Conservation (phyloP, 1,140 invertebrate species). For the Anastrepha obliqua region DNA sequence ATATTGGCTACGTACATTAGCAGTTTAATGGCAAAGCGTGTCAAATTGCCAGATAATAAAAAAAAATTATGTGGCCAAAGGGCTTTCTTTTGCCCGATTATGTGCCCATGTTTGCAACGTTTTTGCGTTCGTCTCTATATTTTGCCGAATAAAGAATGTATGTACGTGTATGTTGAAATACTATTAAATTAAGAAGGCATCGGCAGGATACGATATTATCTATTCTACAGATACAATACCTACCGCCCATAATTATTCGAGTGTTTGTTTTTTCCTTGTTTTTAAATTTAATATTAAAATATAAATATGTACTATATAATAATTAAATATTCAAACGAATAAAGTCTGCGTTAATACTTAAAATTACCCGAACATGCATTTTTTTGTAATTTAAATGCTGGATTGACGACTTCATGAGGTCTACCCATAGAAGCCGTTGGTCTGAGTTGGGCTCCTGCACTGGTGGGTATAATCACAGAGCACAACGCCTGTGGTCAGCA, state of each 20-base stretch:
- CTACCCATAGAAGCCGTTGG: no score
- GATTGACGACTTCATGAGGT: no score
- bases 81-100: no score
- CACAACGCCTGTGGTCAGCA: no score
- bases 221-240: slow-evolving; percentile 46
- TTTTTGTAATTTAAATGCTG: neutral
- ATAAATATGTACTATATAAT: neutral
- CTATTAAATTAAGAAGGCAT: slow-evolving; percentile 21
- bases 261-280: slow-evolving; percentile 3
- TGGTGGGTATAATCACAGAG: no score
- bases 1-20: slow-evolving; percentile 55
- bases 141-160: neutral
- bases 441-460: no score
- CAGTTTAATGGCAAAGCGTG: neutral
- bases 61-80: no score
- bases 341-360: slow-evolving; percentile 7
- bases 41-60: no score
- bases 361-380: neutral
- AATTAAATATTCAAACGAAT: slow-evolving; percentile 53
- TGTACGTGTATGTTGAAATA: slow-evolving; percentile 32
- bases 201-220: neutral
- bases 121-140: neutral
- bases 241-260: slow-evolving; percentile 11
- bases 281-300: slow-evolving; percentile 37
- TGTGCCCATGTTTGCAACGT: neutral